phyloP scores from a whole-genome alignment of 2,888 invertebrate genomes.

The Hydrotaea cyrtoneurina region DNA sequence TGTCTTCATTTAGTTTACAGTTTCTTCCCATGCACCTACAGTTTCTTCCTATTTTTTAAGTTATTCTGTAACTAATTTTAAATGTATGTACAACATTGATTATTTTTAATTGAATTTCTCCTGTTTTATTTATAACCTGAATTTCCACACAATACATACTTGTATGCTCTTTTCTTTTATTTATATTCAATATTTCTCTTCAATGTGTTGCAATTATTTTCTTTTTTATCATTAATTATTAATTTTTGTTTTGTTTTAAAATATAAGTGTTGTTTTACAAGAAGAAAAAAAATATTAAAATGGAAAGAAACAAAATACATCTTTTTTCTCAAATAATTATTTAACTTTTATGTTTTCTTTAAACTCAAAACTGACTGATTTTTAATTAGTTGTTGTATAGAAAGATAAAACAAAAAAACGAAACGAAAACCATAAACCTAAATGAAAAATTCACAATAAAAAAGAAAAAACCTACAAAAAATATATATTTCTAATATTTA shows the following conservation, averaged over 20 bases:
- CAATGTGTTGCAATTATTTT: constrained; percentile 18
- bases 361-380: constrained; percentile 64
- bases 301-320: constrained; percentile 43
- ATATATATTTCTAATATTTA: constrained; percentile 21
- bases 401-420: constrained; percentile 36
- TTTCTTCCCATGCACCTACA: not conserved
- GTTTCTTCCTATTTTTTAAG: not conserved
- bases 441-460: constrained; percentile 23
- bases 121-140: not conserved
- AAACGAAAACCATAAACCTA: constrained; percentile 28
- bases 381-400: constrained; percentile 66
- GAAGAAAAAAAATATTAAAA: constrained; percentile 31
- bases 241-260: constrained; percentile 44
- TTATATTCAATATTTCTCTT: not conserved
- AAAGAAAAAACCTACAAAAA: constrained; percentile 30
- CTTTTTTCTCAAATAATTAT: constrained; percentile 23
- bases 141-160: not conserved
- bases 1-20: no score
- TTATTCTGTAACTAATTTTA: not conserved
- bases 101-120: not conserved
- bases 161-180: not conserved
- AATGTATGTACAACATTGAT: not conserved
- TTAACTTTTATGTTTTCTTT: constrained; percentile 45
- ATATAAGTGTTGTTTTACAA: constrained; percentile 56
- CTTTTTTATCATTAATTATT: not conserved